Evolutionary conservation across 2,113 vertebrate genomes (phyloP).

Genomic region (Numenius arquata): DNA sequence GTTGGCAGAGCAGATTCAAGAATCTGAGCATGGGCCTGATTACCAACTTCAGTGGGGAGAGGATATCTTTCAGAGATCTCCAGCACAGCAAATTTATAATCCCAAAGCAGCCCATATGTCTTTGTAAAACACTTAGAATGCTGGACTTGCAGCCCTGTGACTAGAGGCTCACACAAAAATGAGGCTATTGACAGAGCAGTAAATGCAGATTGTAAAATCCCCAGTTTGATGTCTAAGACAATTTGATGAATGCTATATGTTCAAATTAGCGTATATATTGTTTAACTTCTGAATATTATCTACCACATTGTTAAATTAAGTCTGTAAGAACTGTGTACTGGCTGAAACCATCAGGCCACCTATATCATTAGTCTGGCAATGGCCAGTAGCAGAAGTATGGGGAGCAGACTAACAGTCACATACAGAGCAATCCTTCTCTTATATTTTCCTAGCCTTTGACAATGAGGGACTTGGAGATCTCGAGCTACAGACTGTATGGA

Average conservation of each 20-base stretch:
- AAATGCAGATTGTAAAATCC: background rate
- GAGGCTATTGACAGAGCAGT: background rate
- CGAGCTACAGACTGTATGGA: background rate
- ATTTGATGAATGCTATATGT: background rate
- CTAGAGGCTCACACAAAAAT: background rate
- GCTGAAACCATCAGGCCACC: background rate
- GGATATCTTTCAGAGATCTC: background rate
- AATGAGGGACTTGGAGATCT: background rate
- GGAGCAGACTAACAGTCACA: background rate
- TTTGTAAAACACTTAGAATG: background rate
- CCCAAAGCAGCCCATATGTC: background rate
- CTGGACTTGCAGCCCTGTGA: background rate
- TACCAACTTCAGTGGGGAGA: background rate
- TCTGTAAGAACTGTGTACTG: background rate
- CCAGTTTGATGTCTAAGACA: background rate
- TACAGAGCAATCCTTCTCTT: background rate
- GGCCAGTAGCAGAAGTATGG: background rate
- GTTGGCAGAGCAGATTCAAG: background rate
- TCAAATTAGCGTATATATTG: background rate
- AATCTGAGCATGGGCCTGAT: background rate
- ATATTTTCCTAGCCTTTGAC: background rate
- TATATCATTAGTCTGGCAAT: background rate
- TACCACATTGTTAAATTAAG: background rate
- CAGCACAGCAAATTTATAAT: background rate
- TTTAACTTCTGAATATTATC: background rate